These are phyloP conservation scores for Mythimna impura DNA, from an alignment of 2,888 invertebrate genomes.

Conservation along the genomic window DNA sequence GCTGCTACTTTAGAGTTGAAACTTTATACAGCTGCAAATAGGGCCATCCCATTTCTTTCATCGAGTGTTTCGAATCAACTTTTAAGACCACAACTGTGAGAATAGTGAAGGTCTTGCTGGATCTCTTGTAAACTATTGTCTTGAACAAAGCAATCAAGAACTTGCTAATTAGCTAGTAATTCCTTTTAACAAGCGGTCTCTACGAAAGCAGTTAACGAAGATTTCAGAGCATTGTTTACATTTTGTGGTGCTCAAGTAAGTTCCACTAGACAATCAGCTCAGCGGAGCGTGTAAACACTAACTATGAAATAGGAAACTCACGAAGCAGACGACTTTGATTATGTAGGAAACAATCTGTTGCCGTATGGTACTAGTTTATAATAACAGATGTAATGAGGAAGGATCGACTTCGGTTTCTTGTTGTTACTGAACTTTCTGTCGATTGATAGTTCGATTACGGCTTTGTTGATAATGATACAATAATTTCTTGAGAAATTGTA, in stretches of 20 bases:
- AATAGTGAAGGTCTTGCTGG: slow-evolving; percentile 3
- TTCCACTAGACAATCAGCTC: slow-evolving; percentile 66
- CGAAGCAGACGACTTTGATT: slow-evolving; percentile 71
- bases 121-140: slow-evolving; percentile 16
- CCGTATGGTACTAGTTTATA: slow-evolving; percentile 53
- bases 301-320: slow-evolving; percentile 75
- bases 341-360: slow-evolving; percentile 75
- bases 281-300: slow-evolving; percentile 74
- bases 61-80: background rate
- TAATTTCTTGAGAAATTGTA: background rate
- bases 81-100: slow-evolving; percentile 1
- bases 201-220: slow-evolving; percentile 33
- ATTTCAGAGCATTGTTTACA: slow-evolving; percentile 49
- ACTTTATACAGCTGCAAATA: slow-evolving; percentile 35
- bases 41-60: slow-evolving; percentile 15
- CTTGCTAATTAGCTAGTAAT: slow-evolving; percentile 39
- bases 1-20: slow-evolving; percentile 38
- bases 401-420: slow-evolving; percentile 34
- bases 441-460: slow-evolving; percentile 19
- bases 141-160: slow-evolving; percentile 30
- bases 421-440: slow-evolving; percentile 32
- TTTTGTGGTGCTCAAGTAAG: slow-evolving; percentile 51
- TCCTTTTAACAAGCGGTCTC: slow-evolving; percentile 30
- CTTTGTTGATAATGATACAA: background rate
- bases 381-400: slow-evolving; percentile 68